phyloP scores from a whole-genome alignment of 2,113 vertebrate genomes.

The Seriola aureovittata region DNA sequence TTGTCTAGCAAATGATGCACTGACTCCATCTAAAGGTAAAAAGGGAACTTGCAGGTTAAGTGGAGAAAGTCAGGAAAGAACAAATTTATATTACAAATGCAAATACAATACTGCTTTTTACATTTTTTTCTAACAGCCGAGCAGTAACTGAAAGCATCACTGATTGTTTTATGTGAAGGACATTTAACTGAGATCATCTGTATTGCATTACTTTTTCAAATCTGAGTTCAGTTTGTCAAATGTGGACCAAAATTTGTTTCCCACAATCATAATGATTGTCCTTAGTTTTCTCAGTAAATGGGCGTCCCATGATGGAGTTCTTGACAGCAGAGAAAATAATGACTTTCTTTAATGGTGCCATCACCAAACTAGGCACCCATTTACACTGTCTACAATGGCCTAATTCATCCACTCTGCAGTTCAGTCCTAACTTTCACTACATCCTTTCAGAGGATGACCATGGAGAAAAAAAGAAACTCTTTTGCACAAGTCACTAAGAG shows the following conservation, averaged over 20 bases:
- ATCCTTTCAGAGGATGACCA: slow-evolving; percentile 41
- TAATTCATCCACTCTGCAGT: slow-evolving; percentile 57
- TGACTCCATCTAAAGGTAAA: slow-evolving; percentile 68
- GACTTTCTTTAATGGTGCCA: slow-evolving; percentile 56
- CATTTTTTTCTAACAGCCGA: not conserved
- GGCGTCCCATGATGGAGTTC: not conserved
- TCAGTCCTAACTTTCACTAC: slow-evolving; percentile 24
- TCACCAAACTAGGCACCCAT: slow-evolving; percentile 62
- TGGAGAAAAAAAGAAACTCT: not conserved
- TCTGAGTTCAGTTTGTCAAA: not conserved
- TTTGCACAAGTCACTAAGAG: not conserved
- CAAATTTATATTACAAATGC: not conserved
- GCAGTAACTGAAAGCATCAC: not conserved
- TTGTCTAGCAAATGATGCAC: slow-evolving; percentile 7
- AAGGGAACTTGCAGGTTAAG: slow-evolving; percentile 21
- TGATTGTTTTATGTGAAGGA: not conserved
- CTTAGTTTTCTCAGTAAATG: slow-evolving; percentile 13
- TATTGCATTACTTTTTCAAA: not conserved
- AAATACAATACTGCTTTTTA: not conserved
- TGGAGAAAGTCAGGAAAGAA: not conserved
- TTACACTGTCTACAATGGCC: slow-evolving; percentile 63
- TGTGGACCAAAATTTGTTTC: not conserved
- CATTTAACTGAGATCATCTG: not conserved
- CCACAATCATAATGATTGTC: not conserved
- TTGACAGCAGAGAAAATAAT: slow-evolving; percentile 31